phyloP scores from a whole-genome alignment of 2,888 invertebrate species.

The Eubasilissa splendida region DNA sequence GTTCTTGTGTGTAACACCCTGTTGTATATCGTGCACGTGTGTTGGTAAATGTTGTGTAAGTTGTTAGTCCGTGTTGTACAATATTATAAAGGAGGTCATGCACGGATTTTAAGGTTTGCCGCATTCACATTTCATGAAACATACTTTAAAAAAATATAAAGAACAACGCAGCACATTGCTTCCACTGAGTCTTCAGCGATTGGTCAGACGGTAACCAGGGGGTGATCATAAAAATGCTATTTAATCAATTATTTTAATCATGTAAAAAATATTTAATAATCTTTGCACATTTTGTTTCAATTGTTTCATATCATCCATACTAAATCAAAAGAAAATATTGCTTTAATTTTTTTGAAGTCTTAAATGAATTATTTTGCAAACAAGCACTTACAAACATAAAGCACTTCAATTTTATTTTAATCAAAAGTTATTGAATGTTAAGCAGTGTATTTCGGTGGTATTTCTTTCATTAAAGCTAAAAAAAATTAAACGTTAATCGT shows the following conservation, averaged over 20 bases:
- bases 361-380: not conserved
- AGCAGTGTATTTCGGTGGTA: not conserved
- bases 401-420: not conserved
- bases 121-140: not conserved
- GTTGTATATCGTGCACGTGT: slow-evolving; percentile 29
- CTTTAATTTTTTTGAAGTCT: no score
- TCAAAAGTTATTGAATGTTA: not conserved
- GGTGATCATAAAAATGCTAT: no score
- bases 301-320: no score
- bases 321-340: no score
- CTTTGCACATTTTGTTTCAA: no score
- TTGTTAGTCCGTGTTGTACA: slow-evolving; percentile 36
- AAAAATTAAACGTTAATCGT: no score
- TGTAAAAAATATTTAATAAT: no score
- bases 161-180: no score
- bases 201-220: no score
- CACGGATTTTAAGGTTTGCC: slow-evolving; percentile 41
- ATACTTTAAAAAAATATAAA: not conserved
- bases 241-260: no score
- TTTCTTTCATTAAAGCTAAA: no score
- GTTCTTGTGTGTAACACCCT: slow-evolving; percentile 43
- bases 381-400: not conserved
- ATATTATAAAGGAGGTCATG: slow-evolving; percentile 20
- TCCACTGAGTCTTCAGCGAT: no score
- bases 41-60: slow-evolving; percentile 35